These are phyloP conservation scores for Phoenicopterus ruber DNA, from an alignment of 2,113 vertebrate species.

Conservation along the genomic window DNA sequence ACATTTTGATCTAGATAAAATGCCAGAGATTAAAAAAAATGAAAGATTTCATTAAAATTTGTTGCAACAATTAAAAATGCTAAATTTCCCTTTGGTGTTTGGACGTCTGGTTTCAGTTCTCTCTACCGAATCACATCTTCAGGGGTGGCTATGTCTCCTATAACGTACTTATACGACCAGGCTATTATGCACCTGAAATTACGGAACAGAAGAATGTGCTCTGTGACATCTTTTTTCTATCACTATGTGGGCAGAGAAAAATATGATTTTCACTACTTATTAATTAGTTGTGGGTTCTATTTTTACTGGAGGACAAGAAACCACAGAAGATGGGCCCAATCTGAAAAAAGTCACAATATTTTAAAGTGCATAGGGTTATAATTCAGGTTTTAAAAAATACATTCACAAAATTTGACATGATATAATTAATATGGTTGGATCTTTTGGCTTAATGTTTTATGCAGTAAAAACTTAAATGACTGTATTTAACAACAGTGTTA, in stretches of 20 bases:
- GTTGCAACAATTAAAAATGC: not conserved
- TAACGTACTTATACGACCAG: fast-evolving
- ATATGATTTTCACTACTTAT: not conserved
- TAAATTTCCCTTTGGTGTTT: not conserved
- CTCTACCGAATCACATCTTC: fast-evolving
- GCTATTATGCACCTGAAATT: not conserved
- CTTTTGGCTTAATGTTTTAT: slow-evolving; percentile 5
- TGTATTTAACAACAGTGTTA: not conserved
- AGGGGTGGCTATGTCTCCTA: not conserved
- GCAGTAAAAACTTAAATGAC: not conserved
- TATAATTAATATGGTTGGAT: not conserved
- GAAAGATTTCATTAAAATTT: not conserved
- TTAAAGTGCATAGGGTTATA: not conserved
- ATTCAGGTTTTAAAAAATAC: not conserved
- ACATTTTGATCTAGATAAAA: not conserved
- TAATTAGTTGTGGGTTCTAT: not conserved
- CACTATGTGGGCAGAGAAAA: not conserved
- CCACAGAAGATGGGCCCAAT: not conserved
- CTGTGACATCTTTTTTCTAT: not conserved
- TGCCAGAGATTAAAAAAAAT: not conserved
- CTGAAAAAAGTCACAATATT: not conserved
- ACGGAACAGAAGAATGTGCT: not conserved
- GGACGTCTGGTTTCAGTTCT: not conserved
- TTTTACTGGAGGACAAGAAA: not conserved
- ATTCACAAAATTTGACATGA: not conserved